Evolutionary conservation across 2,797 vertebrate species (phyloP).

Genomic region (Nyctibius grandis): DNA sequence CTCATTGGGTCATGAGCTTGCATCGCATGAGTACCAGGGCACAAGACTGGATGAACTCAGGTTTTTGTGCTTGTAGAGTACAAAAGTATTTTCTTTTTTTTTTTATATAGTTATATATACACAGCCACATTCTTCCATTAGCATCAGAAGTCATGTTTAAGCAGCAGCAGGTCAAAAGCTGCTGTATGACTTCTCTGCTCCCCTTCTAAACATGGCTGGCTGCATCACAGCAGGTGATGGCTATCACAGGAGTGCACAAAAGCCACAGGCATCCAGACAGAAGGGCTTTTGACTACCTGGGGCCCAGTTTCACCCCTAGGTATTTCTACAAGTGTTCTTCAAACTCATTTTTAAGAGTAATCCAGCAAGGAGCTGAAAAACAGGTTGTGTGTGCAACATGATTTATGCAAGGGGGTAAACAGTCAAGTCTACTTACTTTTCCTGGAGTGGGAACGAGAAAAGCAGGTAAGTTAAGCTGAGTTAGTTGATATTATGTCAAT

Average conservation of each 20-base stretch:
- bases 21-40: not conserved
- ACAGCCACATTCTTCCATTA: not conserved
- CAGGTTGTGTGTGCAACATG: not conserved
- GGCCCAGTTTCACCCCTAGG: not conserved
- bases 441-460: not conserved
- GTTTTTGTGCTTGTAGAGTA: not conserved
- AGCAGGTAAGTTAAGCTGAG: not conserved
- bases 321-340: not conserved
- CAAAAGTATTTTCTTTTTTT: not conserved
- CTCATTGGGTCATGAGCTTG: not conserved
- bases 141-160: not conserved
- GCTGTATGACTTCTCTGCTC: not conserved
- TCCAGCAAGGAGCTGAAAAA: not conserved
- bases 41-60: not conserved
- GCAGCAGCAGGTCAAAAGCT: not conserved
- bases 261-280: fast-evolving
- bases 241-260: not conserved
- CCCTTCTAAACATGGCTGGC: not conserved
- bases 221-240: not conserved
- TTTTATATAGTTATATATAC: not conserved
- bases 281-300: not conserved
- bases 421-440: not conserved
- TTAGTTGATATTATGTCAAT: not conserved
- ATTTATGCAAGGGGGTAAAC: not conserved
- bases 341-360: not conserved